Evolutionary conservation across 1,140 invertebrate genomes (phyloP), one percentile per base, ranked within the genome.

Genomic region (Drosophila persimilis): DNA sequence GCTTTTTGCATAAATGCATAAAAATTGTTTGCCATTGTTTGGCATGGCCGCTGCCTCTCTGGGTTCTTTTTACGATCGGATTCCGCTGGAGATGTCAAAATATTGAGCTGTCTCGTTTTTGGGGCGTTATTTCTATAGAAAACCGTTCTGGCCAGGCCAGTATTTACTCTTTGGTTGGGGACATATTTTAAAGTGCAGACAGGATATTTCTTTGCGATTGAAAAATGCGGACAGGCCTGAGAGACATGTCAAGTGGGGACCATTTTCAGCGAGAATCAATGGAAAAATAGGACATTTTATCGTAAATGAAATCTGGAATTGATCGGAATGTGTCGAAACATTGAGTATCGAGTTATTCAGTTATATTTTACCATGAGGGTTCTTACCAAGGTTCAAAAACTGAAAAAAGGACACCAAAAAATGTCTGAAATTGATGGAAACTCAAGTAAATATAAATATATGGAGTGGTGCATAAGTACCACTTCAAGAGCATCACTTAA

Each of bases 11-110:
- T 86, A 86, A 86, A 86, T 86, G 83, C 81, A 86, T 86, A 83
- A 88, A 88, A 86, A 86, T 83, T 81, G 77, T 77, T 81, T 86
- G 70, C 78, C 81, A 88, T 86, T 86, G 81, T 86, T 88, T 88
- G 78, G 17, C 63, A 56, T 56, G 51, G 9, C 74, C 77, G 77
- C 78, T 48, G 58, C 64, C 52, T 59, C 55, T 50, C 20, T 29
- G 9, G 9, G 13, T 55, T 54, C 61, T 48, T 41, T 58, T 51
- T 47, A 43, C 64, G 73, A 59, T 52, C 26, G 51, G 54, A 31
- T 59, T 71, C 48, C 73, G 74, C 44, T 59, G 46, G 67, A 73
- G 64, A 77, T 85, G 83, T 86, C 83, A 86, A 86, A 86, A 86
- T 86, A 86, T 86, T 86, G 83, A 89, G 83, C 78, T 89, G 83